A percentile compares a stretch with the other conserved stretches of the same genome.
phyloP scores from a whole-genome alignment of 2,888 invertebrate genomes.

The Empis livida region DNA sequence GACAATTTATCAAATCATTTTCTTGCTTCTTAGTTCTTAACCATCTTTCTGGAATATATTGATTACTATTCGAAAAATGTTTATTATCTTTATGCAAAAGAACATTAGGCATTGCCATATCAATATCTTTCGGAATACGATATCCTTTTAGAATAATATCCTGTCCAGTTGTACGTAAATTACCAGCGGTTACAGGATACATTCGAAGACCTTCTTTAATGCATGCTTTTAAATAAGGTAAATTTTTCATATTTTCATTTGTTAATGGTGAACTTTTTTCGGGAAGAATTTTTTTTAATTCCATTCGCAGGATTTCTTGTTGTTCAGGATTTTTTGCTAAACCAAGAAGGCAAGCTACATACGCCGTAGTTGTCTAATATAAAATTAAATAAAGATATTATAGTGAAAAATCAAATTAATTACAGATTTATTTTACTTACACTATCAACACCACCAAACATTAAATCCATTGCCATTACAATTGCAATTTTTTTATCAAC shows the following conservation, averaged over 20 bases:
- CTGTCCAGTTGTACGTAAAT: slow-evolving; percentile 39
- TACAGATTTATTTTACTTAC: slow-evolving; percentile 29
- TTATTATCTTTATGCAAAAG: slow-evolving; percentile 47
- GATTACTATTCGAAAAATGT: slow-evolving; percentile 45
- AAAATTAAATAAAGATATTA: background rate
- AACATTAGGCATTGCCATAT: slow-evolving; percentile 58
- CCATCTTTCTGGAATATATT: slow-evolving; percentile 66
- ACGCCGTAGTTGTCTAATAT: slow-evolving; percentile 31
- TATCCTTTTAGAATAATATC: slow-evolving; percentile 48
- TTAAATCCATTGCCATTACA: slow-evolving; percentile 52
- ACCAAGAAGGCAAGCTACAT: slow-evolving; percentile 43
- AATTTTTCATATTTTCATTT: slow-evolving; percentile 30
- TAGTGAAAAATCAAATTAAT: background rate
- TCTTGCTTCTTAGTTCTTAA: slow-evolving; percentile 21
- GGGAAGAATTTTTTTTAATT: slow-evolving; percentile 38
- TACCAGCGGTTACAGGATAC: slow-evolving; percentile 43
- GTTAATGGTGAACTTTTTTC: slow-evolving; percentile 29
- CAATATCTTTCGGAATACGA: slow-evolving; percentile 46
- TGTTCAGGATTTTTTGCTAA: slow-evolving; percentile 48
- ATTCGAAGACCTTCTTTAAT: slow-evolving; percentile 54
- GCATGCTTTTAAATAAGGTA: slow-evolving; percentile 51
- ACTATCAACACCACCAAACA: slow-evolving; percentile 54
- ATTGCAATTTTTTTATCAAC: slow-evolving; percentile 45
- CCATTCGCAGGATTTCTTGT: slow-evolving; percentile 48
- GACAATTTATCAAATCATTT: background rate